A percentile compares a stretch with the other conserved stretches of the same genome.
phyloP scores from a whole-genome alignment of 2,113 vertebrate genomes.

The Pelvicachromis taeniatus region DNA sequence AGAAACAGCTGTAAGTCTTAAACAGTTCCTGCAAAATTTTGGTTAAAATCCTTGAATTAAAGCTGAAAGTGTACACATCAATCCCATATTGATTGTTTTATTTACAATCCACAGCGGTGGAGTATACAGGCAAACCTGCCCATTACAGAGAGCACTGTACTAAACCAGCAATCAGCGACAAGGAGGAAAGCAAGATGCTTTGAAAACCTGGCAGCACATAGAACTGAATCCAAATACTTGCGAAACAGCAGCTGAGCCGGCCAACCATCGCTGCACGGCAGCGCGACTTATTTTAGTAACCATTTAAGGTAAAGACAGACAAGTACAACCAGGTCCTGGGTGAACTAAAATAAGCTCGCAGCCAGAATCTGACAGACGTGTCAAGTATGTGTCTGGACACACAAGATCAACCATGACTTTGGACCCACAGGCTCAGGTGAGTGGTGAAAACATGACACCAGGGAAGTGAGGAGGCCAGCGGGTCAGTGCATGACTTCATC shows the following conservation, averaged over 20 bases:
- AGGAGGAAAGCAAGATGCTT: neutral
- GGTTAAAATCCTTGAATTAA: neutral
- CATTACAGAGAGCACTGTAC: neutral
- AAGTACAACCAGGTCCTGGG: slow-evolving; percentile 35
- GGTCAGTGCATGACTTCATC: slow-evolving; percentile 15
- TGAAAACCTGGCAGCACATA: neutral
- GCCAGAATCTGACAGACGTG: slow-evolving; percentile 40
- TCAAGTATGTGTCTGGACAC: slow-evolving; percentile 55
- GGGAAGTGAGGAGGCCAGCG: neutral
- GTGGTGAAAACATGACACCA: slow-evolving; percentile 23
- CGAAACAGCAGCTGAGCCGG: neutral
- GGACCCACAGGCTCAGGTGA: slow-evolving; percentile 39
- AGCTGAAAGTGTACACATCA: neutral
- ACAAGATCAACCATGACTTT: slow-evolving; percentile 35
- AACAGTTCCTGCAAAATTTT: neutral
- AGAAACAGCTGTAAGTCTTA: neutral
- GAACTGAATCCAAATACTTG: neutral
- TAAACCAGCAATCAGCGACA: neutral
- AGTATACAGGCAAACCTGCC: neutral
- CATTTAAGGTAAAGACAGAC: slow-evolving; percentile 78
- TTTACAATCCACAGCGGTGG: neutral
- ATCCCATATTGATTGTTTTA: neutral
- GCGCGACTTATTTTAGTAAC: slow-evolving; percentile 62
- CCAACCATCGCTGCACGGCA: neutral
- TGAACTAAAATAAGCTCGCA: slow-evolving; percentile 53